Evolutionary conservation across 2,888 invertebrate genomes (phyloP).

Genomic region (Blastobasis lacticolella): DNA sequence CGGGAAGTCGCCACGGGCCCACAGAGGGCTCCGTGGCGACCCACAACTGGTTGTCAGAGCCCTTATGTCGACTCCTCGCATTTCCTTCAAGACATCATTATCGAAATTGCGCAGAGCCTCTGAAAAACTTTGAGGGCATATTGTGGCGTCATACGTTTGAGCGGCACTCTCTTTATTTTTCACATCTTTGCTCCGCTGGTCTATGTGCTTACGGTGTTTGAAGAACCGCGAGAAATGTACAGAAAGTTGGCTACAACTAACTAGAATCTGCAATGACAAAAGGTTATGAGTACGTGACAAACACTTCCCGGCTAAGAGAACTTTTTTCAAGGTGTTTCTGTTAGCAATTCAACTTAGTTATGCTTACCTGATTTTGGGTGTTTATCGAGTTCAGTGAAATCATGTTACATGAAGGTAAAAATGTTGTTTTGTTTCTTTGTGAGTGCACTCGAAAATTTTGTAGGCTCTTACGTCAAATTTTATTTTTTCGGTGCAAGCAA

Average conservation of each 20-base stretch:
- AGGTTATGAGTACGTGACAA: conserved; percentile 53
- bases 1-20: conserved; percentile 22
- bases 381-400: conserved; percentile 72
- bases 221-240: conserved; percentile 59
- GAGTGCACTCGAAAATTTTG: conserved; percentile 73
- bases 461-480: conserved; percentile 67
- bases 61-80: conserved; percentile 46
- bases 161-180: conserved; percentile 40
- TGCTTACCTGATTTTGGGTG: conserved; percentile 66
- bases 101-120: conserved; percentile 58
- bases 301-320: conserved; percentile 20
- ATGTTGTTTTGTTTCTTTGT: conserved; percentile 49
- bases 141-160: conserved; percentile 37
- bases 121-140: conserved; percentile 55
- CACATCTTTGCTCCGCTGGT: conserved; percentile 46
- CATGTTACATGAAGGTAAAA: conserved; percentile 70
- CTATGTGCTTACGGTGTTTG: conserved; percentile 55
- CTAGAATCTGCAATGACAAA: conserved; percentile 65
- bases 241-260: conserved; percentile 67
- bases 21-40: conserved; percentile 13
- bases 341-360: neutral
- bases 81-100: conserved; percentile 54
- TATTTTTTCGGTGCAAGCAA: conserved; percentile 20
- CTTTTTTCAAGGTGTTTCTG: neutral
- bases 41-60: conserved; percentile 31